Base-by-base conservation (phyloP, 2,888 invertebrate species). In the Parnassius apollo region DNA sequence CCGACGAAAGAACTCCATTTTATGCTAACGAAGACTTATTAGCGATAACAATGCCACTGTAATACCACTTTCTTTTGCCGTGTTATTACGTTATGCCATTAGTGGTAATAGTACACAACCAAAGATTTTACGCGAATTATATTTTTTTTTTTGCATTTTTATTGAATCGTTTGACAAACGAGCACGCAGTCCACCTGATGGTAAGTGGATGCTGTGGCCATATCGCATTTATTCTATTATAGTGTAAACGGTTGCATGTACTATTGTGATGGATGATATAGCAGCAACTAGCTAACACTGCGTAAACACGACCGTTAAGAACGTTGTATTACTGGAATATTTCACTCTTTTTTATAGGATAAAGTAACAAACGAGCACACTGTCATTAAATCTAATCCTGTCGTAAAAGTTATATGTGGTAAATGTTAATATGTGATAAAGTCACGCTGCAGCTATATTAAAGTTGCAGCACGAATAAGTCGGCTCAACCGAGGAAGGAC, bases 11-110 rank as follows among this genome's bases (percentile, higher is more conserved):
- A 77, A 80, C 74, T 77, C 77, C 81, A 82, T 84, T 85, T 81
- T 74, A 74, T 70, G 69, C 75, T 81, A 83, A 85, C 82, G 82
- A 86, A 81, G 81, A 82, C 82, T 85, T 83, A 86, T 84, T 81
- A 81, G 74, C 79, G 81, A 84, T 82, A 83, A 82, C 80, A 77
- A 78, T 77, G 75, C 75, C 77, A 75, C 80, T 81, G 85, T 85
- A 80, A 78, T 74, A 71, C 68, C 68, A 68, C 72, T 74, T 71
- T 74, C 75, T 75, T 75, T 77, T 77, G 81, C 76, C 71, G 65
- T 68, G 73, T 68, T 71, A 68, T 72, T 68, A 67, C 66, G 62
- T 62, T 62, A 58, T 42, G 66, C 66, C 67, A 69, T 70, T 70
- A 70, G 55, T 35, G 48, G 55, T 54, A 25, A 25, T 25, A 55